Percentiles rank a stretch among this genome's conserved stretches.
Evolutionary conservation across 2,113 vertebrate species (phyloP).

Genomic region (Bos indicus): DNA sequence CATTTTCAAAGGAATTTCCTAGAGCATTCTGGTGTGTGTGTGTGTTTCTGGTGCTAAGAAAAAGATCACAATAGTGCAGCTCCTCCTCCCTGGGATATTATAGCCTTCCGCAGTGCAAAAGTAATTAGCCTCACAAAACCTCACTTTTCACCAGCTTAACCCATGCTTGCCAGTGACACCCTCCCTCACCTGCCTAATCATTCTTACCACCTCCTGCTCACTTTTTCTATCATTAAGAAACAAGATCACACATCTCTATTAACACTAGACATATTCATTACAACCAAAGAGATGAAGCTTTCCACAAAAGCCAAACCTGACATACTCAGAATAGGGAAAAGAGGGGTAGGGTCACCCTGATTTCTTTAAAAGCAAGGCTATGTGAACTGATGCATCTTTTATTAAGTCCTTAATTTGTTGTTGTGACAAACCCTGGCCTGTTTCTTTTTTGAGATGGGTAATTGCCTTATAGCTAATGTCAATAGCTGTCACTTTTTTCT

Average conservation of each 20-base stretch:
- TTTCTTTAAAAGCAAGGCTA: not conserved
- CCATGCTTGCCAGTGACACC: not conserved
- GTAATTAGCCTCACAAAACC: constrained; percentile 15
- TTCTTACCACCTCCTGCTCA: not conserved
- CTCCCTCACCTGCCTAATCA: not conserved
- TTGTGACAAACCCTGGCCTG: not conserved
- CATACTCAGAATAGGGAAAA: not conserved
- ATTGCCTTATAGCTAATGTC: not conserved
- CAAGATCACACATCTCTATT: not conserved
- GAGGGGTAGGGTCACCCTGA: not conserved
- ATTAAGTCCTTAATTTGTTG: constrained; percentile 4
- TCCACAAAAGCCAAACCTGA: not conserved
- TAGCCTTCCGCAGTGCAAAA: not conserved
- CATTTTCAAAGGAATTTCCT: constrained; percentile 18
- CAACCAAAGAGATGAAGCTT: not conserved
- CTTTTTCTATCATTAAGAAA: not conserved
- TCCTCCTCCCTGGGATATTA: not conserved
- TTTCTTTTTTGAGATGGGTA: not conserved
- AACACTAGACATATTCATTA: not conserved
- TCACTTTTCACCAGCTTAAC: not conserved
- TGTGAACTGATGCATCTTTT: not conserved
- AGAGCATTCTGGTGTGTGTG: not conserved
- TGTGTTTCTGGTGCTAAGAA: constrained; percentile 13
- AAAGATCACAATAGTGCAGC: not conserved
- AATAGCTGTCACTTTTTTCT: not conserved